phyloP scores from a whole-genome alignment of 2,888 invertebrate species.

The Oxytorus armatus region DNA sequence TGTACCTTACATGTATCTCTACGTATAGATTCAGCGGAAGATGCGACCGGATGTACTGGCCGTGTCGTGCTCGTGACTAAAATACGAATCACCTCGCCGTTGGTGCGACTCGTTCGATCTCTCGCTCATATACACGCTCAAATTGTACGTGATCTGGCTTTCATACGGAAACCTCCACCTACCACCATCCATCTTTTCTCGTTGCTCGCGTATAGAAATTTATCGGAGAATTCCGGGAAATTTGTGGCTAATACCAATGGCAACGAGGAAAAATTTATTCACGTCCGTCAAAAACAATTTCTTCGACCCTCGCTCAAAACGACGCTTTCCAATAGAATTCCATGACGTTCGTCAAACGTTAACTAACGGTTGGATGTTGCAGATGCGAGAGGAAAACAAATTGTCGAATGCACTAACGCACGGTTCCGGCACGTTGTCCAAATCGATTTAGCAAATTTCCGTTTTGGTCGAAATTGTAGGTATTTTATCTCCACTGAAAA shows the following conservation, averaged over 20 bases:
- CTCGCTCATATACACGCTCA: constrained; percentile 49
- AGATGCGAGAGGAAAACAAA: too few relatives aligned
- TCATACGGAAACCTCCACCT: constrained; percentile 10
- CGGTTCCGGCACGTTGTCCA: too few relatives aligned
- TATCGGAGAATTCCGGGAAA: constrained; percentile 39
- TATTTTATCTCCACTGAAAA: too few relatives aligned
- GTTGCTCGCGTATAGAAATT: constrained; percentile 37
- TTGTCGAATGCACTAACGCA: too few relatives aligned
- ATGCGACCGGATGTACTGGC: constrained; percentile 67
- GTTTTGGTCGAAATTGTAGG: too few relatives aligned
- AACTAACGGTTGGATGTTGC: too few relatives aligned
- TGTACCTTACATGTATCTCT: constrained; percentile 8
- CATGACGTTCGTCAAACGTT: background rate
- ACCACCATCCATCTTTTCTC: constrained; percentile 31
- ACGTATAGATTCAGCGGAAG: constrained; percentile 58
- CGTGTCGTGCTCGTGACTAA: constrained; percentile 67
- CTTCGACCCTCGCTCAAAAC: background rate
- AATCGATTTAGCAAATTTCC: too few relatives aligned
- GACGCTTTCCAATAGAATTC: background rate
- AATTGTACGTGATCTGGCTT: constrained; percentile 60
- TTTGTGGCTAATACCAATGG: constrained; percentile 28
- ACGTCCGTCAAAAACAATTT: background rate
- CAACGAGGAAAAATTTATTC: constrained; percentile 5
- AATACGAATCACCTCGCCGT: constrained; percentile 61
- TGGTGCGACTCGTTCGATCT: constrained; percentile 61